Percentiles rank a stretch among this genome's conserved stretches.
These are phyloP conservation scores for Pinctada fucata DNA, from an alignment of 2,888 invertebrate species.

Conservation along the genomic window DNA sequence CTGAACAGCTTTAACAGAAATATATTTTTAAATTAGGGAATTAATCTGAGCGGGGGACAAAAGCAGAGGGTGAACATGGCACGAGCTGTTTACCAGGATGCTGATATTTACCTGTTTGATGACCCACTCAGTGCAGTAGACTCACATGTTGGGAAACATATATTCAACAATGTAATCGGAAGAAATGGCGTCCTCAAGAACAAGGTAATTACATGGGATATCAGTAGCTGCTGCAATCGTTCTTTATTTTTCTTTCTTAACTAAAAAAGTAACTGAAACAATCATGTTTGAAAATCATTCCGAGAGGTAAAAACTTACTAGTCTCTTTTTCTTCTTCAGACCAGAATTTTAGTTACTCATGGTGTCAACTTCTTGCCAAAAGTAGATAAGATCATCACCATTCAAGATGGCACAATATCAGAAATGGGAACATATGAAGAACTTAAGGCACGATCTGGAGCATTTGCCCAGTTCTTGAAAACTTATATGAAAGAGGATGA, in stretches of 20 bases:
- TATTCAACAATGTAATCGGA: constrained; percentile 74
- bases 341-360: constrained; percentile 94
- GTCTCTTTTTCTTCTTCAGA: constrained; percentile 77
- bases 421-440: constrained; percentile 94
- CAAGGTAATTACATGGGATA: constrained; percentile 51
- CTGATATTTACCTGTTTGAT: constrained; percentile 75
- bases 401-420: constrained; percentile 90
- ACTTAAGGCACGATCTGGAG: constrained; percentile 86
- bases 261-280: too few relatives aligned
- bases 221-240: neutral
- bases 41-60: constrained; percentile 31
- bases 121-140: too few relatives aligned
- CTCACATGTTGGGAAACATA: constrained; percentile 50
- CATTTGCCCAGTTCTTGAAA: constrained; percentile 80
- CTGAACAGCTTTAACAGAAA: too few relatives aligned
- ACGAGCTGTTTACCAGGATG: constrained; percentile 71
- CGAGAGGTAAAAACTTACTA: neutral
- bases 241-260: too few relatives aligned
- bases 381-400: constrained; percentile 91
- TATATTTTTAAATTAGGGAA: constrained; percentile 60
- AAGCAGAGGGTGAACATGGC: constrained; percentile 60
- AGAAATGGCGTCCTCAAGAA: constrained; percentile 65
- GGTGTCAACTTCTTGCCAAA: constrained; percentile 92
- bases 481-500: constrained; percentile 69
- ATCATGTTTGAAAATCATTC: too few relatives aligned